Conservation (phyloP, 2,888 invertebrate genomes). For the Smittia sp. region DNA sequence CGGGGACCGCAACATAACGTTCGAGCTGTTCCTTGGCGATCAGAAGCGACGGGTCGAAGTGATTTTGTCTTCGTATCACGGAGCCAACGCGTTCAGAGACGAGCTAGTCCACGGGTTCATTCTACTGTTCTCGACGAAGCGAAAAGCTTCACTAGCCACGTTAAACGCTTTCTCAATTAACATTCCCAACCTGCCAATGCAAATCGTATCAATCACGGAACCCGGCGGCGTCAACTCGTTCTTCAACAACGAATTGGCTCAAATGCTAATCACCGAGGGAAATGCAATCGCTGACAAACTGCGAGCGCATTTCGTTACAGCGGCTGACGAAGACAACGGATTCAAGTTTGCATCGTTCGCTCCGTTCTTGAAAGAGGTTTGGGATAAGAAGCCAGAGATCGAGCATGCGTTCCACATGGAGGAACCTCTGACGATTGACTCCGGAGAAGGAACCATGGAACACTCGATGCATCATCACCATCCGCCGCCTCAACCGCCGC, state of each 20-base stretch:
- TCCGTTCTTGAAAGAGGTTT: conserved; percentile 93
- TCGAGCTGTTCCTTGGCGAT: conserved; percentile 89
- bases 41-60: conserved; percentile 84
- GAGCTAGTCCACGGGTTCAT: conserved; percentile 93
- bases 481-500: conserved; percentile 66
- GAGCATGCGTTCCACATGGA: conserved; percentile 90
- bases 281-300: conserved; percentile 87
- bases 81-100: conserved; percentile 86
- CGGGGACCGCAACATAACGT: conserved; percentile 80
- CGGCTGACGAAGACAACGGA: conserved; percentile 72
- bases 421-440: conserved; percentile 62
- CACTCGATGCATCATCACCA: conserved; percentile 65
- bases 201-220: conserved; percentile 91
- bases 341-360: conserved; percentile 91
- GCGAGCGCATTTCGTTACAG: conserved; percentile 89
- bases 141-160: conserved; percentile 90
- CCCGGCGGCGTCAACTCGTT: conserved; percentile 85
- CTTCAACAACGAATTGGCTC: conserved; percentile 85
- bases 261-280: conserved; percentile 88
- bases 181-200: conserved; percentile 88
- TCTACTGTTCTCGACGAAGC: conserved; percentile 89
- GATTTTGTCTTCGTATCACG: conserved; percentile 93
- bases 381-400: conserved; percentile 93
- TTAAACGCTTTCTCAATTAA: conserved; percentile 89
- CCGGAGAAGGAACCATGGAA: conserved; percentile 69